These are phyloP conservation scores for Seriola dumerili DNA, from an alignment of 2,113 vertebrate species.

Conservation along the genomic window DNA sequence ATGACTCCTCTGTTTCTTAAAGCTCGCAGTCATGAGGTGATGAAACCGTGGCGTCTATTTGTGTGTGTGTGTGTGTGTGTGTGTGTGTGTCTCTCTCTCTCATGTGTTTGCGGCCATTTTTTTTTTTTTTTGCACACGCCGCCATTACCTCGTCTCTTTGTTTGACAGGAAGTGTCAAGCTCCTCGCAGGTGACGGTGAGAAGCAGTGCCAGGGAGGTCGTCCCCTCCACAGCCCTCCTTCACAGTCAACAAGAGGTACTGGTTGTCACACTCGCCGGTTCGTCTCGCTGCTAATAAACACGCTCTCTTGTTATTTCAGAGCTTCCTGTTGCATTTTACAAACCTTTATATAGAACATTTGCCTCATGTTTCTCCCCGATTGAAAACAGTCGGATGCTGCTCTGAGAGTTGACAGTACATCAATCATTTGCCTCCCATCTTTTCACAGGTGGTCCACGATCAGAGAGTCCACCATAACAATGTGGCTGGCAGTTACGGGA, in stretches of 20 bases:
- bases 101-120: not conserved
- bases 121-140: not conserved
- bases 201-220: slow-evolving; percentile 82
- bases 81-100: not conserved
- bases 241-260: slow-evolving; percentile 84
- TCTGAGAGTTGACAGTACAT: not conserved
- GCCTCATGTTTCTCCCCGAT: slow-evolving; percentile 16
- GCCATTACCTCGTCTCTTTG: slow-evolving; percentile 8
- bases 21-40: slow-evolving; percentile 26
- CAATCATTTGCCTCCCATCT: slow-evolving; percentile 39
- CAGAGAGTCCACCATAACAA: slow-evolving; percentile 77
- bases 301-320: slow-evolving; percentile 10
- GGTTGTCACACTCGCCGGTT: not conserved
- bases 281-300: not conserved
- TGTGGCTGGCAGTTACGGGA: slow-evolving; percentile 75
- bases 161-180: slow-evolving; percentile 85
- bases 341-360: not conserved
- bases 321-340: too few relatives aligned
- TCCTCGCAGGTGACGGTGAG: slow-evolving; percentile 83
- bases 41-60: not conserved
- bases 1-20: slow-evolving; percentile 32
- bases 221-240: slow-evolving; percentile 71
- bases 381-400: slow-evolving; percentile 30
- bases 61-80: not conserved
- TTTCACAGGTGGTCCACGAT: slow-evolving; percentile 77